Base-by-base conservation (phyloP, 2,113 vertebrate genomes). In the Cricetomys ansorgei region DNA sequence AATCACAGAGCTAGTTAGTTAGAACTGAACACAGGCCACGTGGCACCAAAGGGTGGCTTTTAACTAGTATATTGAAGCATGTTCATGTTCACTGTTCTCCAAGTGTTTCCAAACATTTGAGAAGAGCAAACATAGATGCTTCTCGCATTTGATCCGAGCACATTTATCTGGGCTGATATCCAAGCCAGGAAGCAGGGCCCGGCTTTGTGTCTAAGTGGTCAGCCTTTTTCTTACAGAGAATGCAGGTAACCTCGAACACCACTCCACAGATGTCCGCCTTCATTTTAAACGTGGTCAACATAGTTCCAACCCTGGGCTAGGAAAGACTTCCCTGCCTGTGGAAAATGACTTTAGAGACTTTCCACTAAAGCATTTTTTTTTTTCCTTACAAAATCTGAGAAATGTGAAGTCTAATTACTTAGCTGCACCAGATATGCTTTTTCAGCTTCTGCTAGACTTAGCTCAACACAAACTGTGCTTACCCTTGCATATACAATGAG, bases 401-500 rank as follows among this genome's bases (percentile, higher is more conserved):
- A 67, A 88, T 57, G 86, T 70, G 80, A 96, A 97, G 92, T 96
- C 87, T 89, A 97, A 97, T 95, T 96, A 96, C 86, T 96, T 95
- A 50, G 75, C 88, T 92, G 48, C 90, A 94, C 87, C 88, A 97
- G 94, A 97, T 96, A 92, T n/a, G 89, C 84, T 50, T 95, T 97
- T 96, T 97, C 95, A 92, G 94, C 92, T 96, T 92, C 96, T 96
- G 97, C 92, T 73, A 96, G 77, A 91, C 76, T 92, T 87, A 95
- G 94, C 93, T 73, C 81, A 77, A 94, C 92, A 91, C 94, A 86
- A 91, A 88, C 92, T 93, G 95, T 95, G 92, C 95, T 92, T 85
- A 89, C 50, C 89, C 96, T 94, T 95, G 94, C 92, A 95, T 97
- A 62, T 73, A 95, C 89, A 97, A 96, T 89, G 94, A 95, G 87